phyloP scores from a whole-genome alignment of 2,113 vertebrate species.

The Tachuris rubrigastra region DNA sequence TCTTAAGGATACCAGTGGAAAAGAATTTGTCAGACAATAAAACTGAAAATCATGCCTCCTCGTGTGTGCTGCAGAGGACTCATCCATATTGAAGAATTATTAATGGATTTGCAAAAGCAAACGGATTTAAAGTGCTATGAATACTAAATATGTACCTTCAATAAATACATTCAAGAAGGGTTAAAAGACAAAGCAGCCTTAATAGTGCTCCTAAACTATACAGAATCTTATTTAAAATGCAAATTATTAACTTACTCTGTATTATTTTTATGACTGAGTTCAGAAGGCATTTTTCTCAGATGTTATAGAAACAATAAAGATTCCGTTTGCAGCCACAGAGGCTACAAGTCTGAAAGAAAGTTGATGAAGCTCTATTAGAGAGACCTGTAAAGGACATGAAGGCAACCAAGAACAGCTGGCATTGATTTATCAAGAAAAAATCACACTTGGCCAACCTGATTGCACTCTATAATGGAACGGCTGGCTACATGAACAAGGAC shows the following conservation, averaged over 20 bases:
- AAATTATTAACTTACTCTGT: not conserved
- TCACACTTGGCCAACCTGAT: not conserved
- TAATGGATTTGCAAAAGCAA: not conserved
- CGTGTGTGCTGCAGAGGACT: not conserved
- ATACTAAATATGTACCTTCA: not conserved
- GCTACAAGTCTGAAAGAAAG: not conserved
- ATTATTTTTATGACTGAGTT: not conserved
- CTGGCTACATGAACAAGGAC: not conserved
- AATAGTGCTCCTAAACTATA: not conserved
- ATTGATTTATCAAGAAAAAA: not conserved
- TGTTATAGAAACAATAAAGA: not conserved
- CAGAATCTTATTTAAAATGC: not conserved
- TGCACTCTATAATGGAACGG: not conserved
- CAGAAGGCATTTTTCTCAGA: not conserved
- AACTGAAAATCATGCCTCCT: not conserved
- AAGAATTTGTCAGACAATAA: not conserved
- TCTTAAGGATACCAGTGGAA: not conserved
- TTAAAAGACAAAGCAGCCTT: not conserved
- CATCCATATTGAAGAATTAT: not conserved
- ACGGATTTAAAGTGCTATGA: not conserved
- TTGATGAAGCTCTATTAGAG: not conserved
- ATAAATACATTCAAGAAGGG: not conserved
- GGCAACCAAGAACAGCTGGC: not conserved
- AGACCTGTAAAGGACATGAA: not conserved
- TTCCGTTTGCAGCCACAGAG: not conserved